Evolutionary conservation across 92 coral and sea anemone genomes (phyloP), one percentile per base, ranked within the genome.

Genomic region (Parazoanthus atlanticus): DNA sequence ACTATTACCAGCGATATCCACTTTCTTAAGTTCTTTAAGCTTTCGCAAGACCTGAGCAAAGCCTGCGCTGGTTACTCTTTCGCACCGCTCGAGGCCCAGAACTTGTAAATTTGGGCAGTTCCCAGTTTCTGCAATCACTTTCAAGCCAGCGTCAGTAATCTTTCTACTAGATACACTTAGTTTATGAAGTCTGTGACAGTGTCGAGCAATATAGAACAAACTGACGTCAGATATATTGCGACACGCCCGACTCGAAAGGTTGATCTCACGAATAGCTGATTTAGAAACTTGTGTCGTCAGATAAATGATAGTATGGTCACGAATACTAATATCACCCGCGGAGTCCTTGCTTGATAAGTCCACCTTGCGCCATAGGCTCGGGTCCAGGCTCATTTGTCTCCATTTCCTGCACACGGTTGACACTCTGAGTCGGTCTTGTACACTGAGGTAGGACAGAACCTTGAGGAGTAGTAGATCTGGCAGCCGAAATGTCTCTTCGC

Each of bases 111-210:
- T 41, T 69, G 90, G 86, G 74, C 98, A 95, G 64, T 90, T 74
- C 52, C 78, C 83, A 29, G 54, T 71, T 74, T 70, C 78, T 23
- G 90, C 96, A 41, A 95, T 78, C 85, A 91, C 83, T 71, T 95
- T 93, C 81, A 95, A 84, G 31, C 94, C 98, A 9, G 94, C 88
- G 85, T 94, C 92, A 25, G 90, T 93, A n/a, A 95, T 89, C 75
- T 90, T 90, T 67, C 72, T 86, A 49, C 98, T 88, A 17, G 92
- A 90, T 64, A 95, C 81, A 85, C 79, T 85, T 9, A 95, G 85
- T 46, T 73, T 81, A 26, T 84, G 88, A 61, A 95, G 92, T 49
- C 88, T 90, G 29, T 83, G 91, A 76, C 98, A 95, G 72, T 95
- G 84, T 23, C 94, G 94, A 8, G 96, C 91, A 9, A 95, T 91